Evolutionary conservation across 2,113 vertebrate species (phyloP), one percentile per base, ranked within the genome.

Genomic region (Neolamprologus longior): DNA sequence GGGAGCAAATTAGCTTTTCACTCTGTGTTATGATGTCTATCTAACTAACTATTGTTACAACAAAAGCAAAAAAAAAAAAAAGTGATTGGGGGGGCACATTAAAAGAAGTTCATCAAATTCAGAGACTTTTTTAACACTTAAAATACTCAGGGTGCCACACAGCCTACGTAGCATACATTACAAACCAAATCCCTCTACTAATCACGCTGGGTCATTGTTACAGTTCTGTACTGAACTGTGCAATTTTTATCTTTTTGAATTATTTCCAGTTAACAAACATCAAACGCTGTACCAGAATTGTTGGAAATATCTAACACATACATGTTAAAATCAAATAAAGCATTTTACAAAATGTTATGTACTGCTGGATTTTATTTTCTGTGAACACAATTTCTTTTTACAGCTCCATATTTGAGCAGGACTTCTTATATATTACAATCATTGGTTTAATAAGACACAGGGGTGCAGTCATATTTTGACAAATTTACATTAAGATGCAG

Each of bases 341-440:
- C 11, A 71, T 86, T 85, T 26, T 0, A 66, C 14, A 28, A 79
- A 63, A 85, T 53, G n/a, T 45, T 54, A 83, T 71, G 57, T 71
- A 80, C 55, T 90, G 81, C 82, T 86, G 91, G 76, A 87, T 93
- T 96, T 96, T 94, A 95, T 95, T 93, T 89, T 68, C 28, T 85
- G 40, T 89, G 13, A 26, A 63, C 68, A 88, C n/a, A 81, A 82
- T 54, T 31, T 68, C 37, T 47, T 81, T 89, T 47, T 83, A 87
- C 80, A 76, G 21, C 24, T 9, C 33, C 50, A 87, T 80, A 90
- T 68, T 84, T 86, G 52, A 85, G 10, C 35, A 84, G 84, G 55
- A 80, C 47, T 24, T 45, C 28, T 90, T 91, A 78, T 21, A 85
- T 54, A 68, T 81, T 81, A 55, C 12, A 50, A 80, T 53, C 26